Conservation (phyloP, 2,113 vertebrate species). For the Buteo buteo region DNA sequence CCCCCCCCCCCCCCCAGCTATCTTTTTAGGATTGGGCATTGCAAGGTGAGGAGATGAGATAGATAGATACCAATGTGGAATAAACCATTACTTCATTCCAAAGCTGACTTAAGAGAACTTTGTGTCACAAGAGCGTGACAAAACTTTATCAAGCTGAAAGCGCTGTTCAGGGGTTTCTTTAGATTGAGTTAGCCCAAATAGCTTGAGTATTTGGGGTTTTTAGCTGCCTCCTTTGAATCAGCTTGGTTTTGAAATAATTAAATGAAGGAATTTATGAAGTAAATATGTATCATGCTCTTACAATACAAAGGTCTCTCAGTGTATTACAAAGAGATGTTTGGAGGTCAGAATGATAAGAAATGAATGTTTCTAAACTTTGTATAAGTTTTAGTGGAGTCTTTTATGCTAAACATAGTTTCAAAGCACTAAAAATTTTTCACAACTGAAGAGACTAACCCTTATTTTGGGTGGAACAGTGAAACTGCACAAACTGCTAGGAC, state of each 20-base stretch:
- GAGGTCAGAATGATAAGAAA: not conserved
- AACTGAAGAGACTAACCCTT: not conserved
- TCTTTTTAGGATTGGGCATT: not conserved
- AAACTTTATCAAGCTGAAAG: not conserved
- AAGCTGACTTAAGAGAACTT: not conserved
- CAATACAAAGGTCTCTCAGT: not conserved
- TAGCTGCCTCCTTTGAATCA: not conserved
- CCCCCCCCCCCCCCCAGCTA: too few relatives aligned
- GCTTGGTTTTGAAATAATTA: not conserved
- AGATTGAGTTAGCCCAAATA: not conserved
- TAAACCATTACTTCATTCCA: not conserved
- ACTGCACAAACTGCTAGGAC: not conserved
- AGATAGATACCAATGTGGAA: not conserved
- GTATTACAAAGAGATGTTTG: not conserved
- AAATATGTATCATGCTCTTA: not conserved
- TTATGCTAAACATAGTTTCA: not conserved
- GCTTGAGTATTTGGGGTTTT: not conserved
- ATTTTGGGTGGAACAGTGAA: not conserved
- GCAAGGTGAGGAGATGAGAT: not conserved
- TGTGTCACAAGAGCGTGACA: not conserved
- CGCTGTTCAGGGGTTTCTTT: accelerated
- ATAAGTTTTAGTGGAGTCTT: not conserved
- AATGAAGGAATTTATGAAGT: not conserved
- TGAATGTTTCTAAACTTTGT: not conserved
- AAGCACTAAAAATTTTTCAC: not conserved